Evolutionary conservation across 2,888 invertebrate genomes (phyloP).

Genomic region (Pyrgus malvae): DNA sequence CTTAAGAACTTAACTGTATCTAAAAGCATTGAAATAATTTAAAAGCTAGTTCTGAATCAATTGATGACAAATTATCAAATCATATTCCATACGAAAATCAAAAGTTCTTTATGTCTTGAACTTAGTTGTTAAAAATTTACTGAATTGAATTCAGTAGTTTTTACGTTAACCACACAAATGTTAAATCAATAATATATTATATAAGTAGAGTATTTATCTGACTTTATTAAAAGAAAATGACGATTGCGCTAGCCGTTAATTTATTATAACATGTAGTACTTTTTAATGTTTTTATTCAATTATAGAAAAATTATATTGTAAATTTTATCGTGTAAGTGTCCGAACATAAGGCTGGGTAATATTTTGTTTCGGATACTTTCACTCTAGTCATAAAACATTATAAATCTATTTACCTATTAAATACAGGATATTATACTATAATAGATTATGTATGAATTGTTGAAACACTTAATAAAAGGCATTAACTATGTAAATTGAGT

Average conservation of each 20-base stretch:
- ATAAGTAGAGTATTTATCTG: no score
- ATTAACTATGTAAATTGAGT: constrained; percentile 40
- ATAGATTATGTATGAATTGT: constrained; percentile 40
- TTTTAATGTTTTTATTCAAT: not conserved
- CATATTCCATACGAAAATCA: no score
- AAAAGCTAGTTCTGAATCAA: no score
- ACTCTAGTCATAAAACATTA: constrained; percentile 9
- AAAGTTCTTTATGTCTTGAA: no score
- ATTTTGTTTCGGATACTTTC: constrained; percentile 29
- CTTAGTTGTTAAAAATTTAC: no score
- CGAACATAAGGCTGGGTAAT: constrained; percentile 33
- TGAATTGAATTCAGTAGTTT: no score
- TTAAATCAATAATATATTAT: no score
- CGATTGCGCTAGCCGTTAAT: not conserved
- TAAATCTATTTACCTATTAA: constrained; percentile 10
- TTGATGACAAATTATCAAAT: no score
- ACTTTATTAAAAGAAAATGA: not conserved
- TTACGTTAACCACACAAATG: no score
- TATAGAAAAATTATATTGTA: not conserved
- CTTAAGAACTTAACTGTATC: no score
- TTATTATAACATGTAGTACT: not conserved
- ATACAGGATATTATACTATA: constrained; percentile 25
- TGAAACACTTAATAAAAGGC: constrained; percentile 46
- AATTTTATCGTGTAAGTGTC: constrained; percentile 27
- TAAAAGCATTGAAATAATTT: no score